phyloP scores from a whole-genome alignment of 2,113 vertebrate genomes.

The Nycticorax nycticorax region DNA sequence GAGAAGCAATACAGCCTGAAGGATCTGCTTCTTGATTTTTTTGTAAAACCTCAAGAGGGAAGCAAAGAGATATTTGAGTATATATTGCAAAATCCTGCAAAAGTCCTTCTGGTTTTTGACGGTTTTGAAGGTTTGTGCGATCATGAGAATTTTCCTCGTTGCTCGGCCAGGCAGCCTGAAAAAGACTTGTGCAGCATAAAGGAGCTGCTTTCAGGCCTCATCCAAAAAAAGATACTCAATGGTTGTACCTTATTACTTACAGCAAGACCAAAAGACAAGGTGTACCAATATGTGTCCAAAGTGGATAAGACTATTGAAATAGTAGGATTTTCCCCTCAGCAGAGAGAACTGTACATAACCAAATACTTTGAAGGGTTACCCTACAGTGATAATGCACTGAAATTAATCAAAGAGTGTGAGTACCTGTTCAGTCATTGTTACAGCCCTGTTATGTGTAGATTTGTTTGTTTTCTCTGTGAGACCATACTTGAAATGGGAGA shows the following conservation, averaged over 20 bases:
- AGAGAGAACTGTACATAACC: conserved; percentile 77
- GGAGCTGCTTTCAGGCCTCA: conserved; percentile 82
- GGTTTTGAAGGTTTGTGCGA: conserved; percentile 84
- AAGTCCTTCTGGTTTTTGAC: conserved; percentile 89
- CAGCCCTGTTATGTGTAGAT: conserved; percentile 82
- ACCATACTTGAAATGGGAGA: conserved; percentile 10
- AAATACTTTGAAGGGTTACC: conserved; percentile 73
- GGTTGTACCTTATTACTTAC: conserved; percentile 87
- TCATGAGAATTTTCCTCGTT: conserved; percentile 73
- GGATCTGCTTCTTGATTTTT: conserved; percentile 79
- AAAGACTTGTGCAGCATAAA: conserved; percentile 66
- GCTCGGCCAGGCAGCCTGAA: neutral
- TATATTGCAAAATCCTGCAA: conserved; percentile 77
- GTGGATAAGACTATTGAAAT: conserved; percentile 83
- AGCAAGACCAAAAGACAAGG: conserved; percentile 78
- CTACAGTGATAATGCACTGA: conserved; percentile 36
- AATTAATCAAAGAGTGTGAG: conserved; percentile 60
- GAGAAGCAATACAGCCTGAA: conserved; percentile 73
- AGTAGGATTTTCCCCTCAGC: conserved; percentile 77
- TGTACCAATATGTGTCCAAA: conserved; percentile 79
- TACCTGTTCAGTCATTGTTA: conserved; percentile 83
- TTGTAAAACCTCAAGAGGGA: conserved; percentile 47
- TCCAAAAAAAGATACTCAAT: conserved; percentile 83
- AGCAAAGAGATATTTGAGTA: conserved; percentile 74
- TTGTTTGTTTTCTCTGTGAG: conserved; percentile 80